phyloP scores from a whole-genome alignment of 2,113 vertebrate species.

The Phaethornis superciliosus region DNA sequence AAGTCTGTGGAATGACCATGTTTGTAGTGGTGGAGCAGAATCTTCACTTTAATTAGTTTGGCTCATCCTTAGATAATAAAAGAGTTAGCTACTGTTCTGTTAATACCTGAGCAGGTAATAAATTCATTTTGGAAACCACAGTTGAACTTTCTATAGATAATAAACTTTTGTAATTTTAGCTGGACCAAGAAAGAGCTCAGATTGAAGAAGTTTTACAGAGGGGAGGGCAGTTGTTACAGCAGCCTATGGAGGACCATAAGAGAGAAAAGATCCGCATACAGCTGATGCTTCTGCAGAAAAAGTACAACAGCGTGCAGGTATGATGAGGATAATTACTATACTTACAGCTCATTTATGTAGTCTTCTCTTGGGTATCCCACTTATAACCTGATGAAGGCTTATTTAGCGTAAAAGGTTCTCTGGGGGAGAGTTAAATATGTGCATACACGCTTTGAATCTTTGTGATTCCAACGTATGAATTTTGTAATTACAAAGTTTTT shows the following conservation, averaged over 20 bases:
- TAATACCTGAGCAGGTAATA: background rate
- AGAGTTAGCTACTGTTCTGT: background rate
- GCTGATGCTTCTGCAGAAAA: slow-evolving; percentile 85
- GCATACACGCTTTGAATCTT: background rate
- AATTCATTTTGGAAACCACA: background rate
- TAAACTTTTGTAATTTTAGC: slow-evolving; percentile 70
- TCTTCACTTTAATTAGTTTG: background rate
- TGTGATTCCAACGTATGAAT: background rate
- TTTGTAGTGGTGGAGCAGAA: background rate
- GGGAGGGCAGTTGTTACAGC: slow-evolving; percentile 86
- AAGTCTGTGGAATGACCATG: background rate
- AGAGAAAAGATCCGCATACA: slow-evolving; percentile 85
- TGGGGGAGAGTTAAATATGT: background rate
- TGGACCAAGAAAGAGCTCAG: slow-evolving; percentile 87
- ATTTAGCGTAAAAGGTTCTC: background rate
- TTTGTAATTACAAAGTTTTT: background rate
- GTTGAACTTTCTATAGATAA: background rate
- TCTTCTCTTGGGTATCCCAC: background rate
- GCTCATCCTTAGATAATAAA: background rate
- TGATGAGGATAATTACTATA: background rate
- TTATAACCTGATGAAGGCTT: background rate
- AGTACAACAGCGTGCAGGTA: slow-evolving; percentile 84
- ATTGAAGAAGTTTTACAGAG: slow-evolving; percentile 88
- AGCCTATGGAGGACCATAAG: slow-evolving; percentile 81
- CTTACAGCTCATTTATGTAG: background rate